Conservation (phyloP, 2,888 invertebrate species). For the Urechis unicinctus region DNA sequence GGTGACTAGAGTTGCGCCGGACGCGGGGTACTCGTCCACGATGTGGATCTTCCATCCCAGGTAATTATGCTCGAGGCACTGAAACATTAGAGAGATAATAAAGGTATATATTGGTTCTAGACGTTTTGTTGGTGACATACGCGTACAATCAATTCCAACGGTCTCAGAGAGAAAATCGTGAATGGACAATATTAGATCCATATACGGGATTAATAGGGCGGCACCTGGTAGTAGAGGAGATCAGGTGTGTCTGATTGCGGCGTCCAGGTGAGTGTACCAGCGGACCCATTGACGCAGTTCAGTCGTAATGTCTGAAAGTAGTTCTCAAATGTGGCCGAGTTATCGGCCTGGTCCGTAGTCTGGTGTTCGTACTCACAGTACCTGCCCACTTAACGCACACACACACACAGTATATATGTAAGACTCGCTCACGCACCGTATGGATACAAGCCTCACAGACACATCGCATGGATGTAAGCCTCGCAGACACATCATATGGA, state of each 20-base stretch:
- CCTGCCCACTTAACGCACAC: conserved; percentile 41
- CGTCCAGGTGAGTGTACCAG: conserved; percentile 75
- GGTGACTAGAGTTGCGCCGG: background rate
- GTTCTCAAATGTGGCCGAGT: conserved; percentile 36
- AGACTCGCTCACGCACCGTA: no score
- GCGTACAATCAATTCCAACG: no score
- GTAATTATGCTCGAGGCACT: conserved; percentile 90
- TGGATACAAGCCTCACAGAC: no score
- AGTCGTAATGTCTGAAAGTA: conserved; percentile 72
- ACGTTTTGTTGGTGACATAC: no score
- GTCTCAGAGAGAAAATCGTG: no score
- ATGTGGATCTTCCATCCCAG: conserved; percentile 90
- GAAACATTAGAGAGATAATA: conserved; percentile 23
- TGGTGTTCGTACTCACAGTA: conserved; percentile 64
- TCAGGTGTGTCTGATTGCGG: conserved; percentile 79
- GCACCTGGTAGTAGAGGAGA: conserved; percentile 80
- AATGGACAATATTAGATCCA: no score
- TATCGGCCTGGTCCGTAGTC: conserved; percentile 55
- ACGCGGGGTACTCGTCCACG: conserved; percentile 57
- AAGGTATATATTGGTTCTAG: no score
- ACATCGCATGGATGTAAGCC: no score
- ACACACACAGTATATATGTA: no score
- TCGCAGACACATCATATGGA: no score
- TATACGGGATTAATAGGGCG: no score
- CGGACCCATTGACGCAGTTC: conserved; percentile 66